Evolutionary conservation across 2,113 vertebrate genomes (phyloP), one percentile per base, ranked within the genome.

Genomic region (Cyprinodon variegatus): DNA sequence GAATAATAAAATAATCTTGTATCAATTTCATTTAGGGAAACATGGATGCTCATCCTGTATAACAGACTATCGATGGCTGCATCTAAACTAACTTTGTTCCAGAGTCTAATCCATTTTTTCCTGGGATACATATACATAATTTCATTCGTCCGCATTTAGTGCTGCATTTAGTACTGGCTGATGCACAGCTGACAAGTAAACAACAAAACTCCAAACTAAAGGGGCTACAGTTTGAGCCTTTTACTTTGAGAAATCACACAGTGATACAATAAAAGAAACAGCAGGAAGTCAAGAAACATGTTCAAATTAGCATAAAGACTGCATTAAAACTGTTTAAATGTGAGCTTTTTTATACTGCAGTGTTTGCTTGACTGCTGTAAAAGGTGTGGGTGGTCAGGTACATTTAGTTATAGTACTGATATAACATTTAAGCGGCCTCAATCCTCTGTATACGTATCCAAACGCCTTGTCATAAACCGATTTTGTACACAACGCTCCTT

Each of bases 101-200:
- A 65, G 72, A 60, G 81, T 87, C 78, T 82, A 74, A 91, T 88
- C 77, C 74, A 83, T 29, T 88, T 83, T 78, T 85, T 71, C 73
- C 70, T 77, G 66, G 68, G 76, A 87, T 77, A 79, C 75, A 72
- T 64, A 89, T 77, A 73, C 81, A 88, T 85, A 81, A 75, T 72
- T 72, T 76, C 81, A 76, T 65, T 74, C 62, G 20, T 41, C 67
- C 77, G 82, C 69, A 84, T 83, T 71, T 76, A 81, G 75, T 43
- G 66, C 48, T 62, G 82, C 69, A 84, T 83, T 69, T 76, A 81
- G 75, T 43, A 68, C 48, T 62, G 76, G 3, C 72, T 50, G 39
- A 61, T 59, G 81, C 7, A 83, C 74, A 62, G 70, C 10, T 61
- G 69, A 65, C 75, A 83, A 57, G 29, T 10, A 50, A 72, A 66